Conservation (phyloP, 2,797 vertebrate genomes). For the Emydoidea blandingii region DNA sequence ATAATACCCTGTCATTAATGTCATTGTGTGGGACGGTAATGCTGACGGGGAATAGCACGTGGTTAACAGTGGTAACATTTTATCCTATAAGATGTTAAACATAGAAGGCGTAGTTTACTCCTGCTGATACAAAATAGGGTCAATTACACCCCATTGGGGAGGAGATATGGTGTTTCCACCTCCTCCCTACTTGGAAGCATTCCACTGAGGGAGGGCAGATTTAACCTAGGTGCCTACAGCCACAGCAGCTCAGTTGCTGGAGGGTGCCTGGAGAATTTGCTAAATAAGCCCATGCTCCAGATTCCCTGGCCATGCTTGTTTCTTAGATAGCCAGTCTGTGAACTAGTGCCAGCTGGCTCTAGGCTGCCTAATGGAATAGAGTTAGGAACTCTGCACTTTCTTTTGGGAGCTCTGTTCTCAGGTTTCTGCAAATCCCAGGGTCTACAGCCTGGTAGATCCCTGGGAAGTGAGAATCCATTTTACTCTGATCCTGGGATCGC, state of each 20-base stretch:
- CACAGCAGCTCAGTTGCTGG: neutral
- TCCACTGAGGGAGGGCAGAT: neutral
- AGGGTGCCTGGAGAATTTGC: neutral
- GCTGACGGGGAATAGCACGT: neutral
- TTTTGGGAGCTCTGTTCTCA: neutral
- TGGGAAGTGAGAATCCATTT: neutral
- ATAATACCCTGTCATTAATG: neutral
- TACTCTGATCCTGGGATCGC: neutral
- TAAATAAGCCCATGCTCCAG: neutral
- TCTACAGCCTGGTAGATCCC: neutral
- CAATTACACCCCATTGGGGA: too few relatives aligned
- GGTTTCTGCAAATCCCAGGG: neutral
- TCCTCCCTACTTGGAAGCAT: neutral
- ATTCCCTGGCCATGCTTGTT: neutral
- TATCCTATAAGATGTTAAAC: neutral
- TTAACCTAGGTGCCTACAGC: neutral
- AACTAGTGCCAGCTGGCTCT: neutral
- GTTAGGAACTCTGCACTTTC: neutral
- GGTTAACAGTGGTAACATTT: neutral
- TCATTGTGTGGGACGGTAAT: too few relatives aligned
- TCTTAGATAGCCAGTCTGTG: neutral
- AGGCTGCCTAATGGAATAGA: neutral
- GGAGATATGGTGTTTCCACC: neutral
- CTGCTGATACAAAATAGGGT: neutral
- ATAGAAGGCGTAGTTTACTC: neutral